These are phyloP conservation scores for Phalacrocorax carbo DNA, from an alignment of 2,113 vertebrate species.

Conservation along the genomic window DNA sequence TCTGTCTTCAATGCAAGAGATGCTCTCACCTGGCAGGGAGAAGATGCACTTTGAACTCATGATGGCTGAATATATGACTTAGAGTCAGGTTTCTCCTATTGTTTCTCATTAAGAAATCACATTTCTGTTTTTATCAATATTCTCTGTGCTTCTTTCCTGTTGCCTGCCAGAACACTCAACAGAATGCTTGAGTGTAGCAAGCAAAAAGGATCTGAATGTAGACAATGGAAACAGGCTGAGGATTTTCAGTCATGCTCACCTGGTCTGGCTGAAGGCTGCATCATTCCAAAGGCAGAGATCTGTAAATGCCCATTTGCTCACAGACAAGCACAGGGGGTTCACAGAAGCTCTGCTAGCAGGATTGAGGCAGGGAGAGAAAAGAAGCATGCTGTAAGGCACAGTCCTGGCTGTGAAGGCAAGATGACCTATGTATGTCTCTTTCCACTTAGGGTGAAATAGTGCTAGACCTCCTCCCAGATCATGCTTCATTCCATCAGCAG, in stretches of 20 bases:
- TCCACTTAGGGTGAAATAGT: not conserved
- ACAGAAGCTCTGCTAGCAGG: not conserved
- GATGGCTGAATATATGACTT: not conserved
- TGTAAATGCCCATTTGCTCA: not conserved
- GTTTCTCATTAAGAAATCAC: not conserved
- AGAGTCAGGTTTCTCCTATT: not conserved
- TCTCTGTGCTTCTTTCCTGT: not conserved
- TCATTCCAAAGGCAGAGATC: not conserved
- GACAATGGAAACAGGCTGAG: not conserved
- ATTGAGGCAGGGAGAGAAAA: not conserved
- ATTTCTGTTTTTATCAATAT: not conserved
- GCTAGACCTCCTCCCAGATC: not conserved
- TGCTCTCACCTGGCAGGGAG: not conserved
- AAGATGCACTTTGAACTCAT: not conserved
- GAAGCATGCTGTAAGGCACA: not conserved
- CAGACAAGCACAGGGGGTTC: not conserved
- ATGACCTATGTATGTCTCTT: not conserved
- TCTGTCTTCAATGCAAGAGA: not conserved
- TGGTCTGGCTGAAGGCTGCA: not conserved
- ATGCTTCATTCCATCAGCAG: not conserved
- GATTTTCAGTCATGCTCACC: not conserved
- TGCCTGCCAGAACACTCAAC: not conserved
- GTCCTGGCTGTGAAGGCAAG: not conserved
- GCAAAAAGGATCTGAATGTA: not conserved
- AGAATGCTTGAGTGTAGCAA: not conserved